Percentiles rank a stretch among this genome's conserved stretches.
Conservation (phyloP, 2,113 vertebrate species). For the Cynopterus brachyotis region DNA sequence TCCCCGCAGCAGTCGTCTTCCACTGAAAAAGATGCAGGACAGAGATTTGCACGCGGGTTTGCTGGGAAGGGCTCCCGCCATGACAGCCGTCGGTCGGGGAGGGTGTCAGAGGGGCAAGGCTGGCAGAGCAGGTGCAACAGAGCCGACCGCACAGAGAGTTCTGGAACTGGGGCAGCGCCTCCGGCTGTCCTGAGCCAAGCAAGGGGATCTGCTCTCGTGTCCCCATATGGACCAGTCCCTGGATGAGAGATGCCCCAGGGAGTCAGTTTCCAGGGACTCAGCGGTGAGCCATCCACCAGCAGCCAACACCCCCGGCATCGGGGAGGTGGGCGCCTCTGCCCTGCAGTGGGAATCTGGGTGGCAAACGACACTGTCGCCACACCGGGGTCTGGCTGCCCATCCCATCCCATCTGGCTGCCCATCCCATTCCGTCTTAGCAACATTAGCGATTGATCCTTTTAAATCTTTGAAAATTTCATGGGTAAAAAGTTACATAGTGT, state of each 20-base stretch:
- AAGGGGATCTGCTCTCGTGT: neutral
- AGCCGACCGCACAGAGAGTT: neutral
- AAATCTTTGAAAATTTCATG: neutral
- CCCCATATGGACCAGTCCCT: accelerated
- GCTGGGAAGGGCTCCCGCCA: neutral
- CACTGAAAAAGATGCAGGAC: neutral
- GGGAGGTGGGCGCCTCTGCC: accelerated
- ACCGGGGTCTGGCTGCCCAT: accelerated
- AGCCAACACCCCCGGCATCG: neutral
- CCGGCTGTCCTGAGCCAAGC: neutral
- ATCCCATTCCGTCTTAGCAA: too few species aligned
- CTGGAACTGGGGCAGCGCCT: neutral
- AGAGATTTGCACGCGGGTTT: neutral
- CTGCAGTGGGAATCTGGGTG: neutral
- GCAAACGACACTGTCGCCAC: accelerated
- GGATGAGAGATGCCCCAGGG: neutral
- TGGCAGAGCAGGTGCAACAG: accelerated
- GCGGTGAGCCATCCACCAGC: neutral
- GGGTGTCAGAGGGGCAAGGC: neutral
- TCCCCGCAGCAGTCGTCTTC: accelerated
- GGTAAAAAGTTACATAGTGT: neutral
- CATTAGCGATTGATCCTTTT: neutral
- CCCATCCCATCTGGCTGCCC: too few species aligned
- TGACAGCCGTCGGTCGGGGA: accelerated
- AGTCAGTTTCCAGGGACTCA: neutral